Evolutionary conservation across 2,888 invertebrate genomes (phyloP).

Genomic region (Tyria jacobaeae): DNA sequence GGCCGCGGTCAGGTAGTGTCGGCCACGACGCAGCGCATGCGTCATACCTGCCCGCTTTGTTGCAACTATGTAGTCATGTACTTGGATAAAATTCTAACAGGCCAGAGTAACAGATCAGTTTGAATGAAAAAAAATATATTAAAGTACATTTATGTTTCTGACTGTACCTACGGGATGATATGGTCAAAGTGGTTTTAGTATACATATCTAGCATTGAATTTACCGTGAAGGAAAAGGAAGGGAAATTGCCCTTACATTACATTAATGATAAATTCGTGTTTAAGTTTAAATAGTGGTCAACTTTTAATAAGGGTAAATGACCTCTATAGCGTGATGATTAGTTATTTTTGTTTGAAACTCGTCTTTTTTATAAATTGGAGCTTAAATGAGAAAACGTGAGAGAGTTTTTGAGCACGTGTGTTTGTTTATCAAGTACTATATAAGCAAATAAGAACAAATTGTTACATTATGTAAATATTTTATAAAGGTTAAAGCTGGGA

Average conservation of each 20-base stretch:
- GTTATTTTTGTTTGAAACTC: background rate
- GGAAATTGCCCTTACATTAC: too few species aligned
- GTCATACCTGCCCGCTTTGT: conserved; percentile 57
- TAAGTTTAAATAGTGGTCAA: background rate
- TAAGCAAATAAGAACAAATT: too few species aligned
- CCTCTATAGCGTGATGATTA: background rate
- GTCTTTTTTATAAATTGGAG: too few species aligned
- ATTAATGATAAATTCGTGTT: too few species aligned
- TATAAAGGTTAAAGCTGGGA: too few species aligned
- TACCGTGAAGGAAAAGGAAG: background rate
- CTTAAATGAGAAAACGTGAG: too few species aligned
- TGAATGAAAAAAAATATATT: background rate
- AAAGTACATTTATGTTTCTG: background rate
- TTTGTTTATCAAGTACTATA: too few species aligned
- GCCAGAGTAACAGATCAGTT: background rate
- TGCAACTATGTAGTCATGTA: conserved; percentile 39
- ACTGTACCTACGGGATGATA: background rate
- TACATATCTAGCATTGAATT: background rate
- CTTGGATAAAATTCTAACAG: conserved; percentile 5
- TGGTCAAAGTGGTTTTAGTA: too few species aligned
- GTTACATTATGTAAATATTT: too few species aligned
- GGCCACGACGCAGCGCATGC: conserved; percentile 80
- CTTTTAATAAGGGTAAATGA: background rate
- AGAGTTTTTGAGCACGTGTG: too few species aligned
- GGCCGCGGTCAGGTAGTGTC: conserved; percentile 86